Evolutionary conservation across 2,113 vertebrate species (phyloP), one percentile per base, ranked within the genome.

Genomic region (Daphoenositta chrysoptera): DNA sequence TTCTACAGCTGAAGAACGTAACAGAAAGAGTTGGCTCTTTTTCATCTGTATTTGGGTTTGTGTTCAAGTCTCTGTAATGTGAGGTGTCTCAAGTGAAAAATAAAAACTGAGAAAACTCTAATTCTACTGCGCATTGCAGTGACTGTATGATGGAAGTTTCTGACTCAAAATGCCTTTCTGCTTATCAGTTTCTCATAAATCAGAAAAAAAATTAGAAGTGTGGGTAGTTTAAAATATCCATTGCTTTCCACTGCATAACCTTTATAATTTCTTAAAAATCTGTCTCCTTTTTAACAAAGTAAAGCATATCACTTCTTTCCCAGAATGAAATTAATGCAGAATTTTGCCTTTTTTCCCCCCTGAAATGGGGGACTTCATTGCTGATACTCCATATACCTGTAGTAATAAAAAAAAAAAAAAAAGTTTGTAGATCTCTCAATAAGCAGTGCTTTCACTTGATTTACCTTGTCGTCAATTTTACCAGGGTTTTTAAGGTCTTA

Each of bases 371-470:
- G 10, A 44, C 13, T 91, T 65, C 11, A 14, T 28, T 90, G n/a
- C 27, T 66, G 23, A 9, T 83, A 23, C 4, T 26, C 16, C 19
- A 21, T 83, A 35, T 10, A 31, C 69, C 37, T 77, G 26, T 69
- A 28, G 22, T 65, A 58, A 48, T 51, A 44, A 3, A 31, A 35
- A 39, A 48, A 4, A 31, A 35, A 39, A 53, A n/a, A 42, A 9
- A 0, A 0, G 0, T n/a, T 26, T 60, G 3, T 44, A 24, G 18
- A 27, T 77, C 64, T 65, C 23, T 66, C 84, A 87, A 40, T 53
- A 44, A 70, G 20, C 33, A 54, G 16, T 56, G 15, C 12, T 91
- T 80, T 70, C 39, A 87, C 58, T 60, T 53, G 15, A 69, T 84
- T 81, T 84, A 70, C 39, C 19, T 78, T 7, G 26, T 70, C 6